Conservation (phyloP, 2,888 invertebrate genomes). For the Cordilura impudica region DNA sequence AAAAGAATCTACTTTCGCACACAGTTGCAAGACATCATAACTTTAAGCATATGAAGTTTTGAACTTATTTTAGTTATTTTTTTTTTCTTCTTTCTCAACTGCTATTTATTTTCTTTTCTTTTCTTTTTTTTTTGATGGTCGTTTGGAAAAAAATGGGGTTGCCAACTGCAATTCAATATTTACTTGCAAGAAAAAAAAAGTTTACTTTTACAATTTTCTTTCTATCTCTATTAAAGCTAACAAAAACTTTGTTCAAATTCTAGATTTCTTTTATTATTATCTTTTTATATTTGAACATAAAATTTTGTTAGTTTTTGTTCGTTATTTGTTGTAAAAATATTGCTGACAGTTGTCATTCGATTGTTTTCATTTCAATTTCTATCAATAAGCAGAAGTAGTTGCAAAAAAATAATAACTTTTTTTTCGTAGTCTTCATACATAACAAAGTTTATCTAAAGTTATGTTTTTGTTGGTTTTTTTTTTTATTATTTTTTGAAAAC, state of each 20-base stretch:
- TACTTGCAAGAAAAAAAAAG: conserved; percentile 30
- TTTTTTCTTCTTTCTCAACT: neutral
- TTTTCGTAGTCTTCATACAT: neutral
- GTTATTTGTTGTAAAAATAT: conserved; percentile 31
- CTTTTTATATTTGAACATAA: neutral
- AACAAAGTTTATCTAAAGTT: conserved; percentile 39
- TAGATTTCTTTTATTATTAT: conserved; percentile 23
- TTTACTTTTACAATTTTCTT: neutral
- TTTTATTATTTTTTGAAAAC: neutral
- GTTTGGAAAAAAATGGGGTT: conserved; percentile 31
- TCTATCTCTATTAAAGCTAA: conserved; percentile 3
- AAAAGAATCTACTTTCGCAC: too few relatives aligned
- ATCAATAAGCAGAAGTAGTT: conserved; percentile 55
- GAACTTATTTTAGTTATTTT: conserved; percentile 8
- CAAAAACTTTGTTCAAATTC: conserved; percentile 31
- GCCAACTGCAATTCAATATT: conserved; percentile 59
- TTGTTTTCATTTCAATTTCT: conserved; percentile 64
- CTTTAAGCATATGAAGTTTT: conserved; percentile 46
- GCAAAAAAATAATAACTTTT: conserved; percentile 10
- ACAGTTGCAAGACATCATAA: conserved; percentile 34
- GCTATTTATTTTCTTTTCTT: neutral
- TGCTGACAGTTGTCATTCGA: conserved; percentile 63
- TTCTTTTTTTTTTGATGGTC: neutral
- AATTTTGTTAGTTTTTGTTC: neutral
- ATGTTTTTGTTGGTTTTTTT: conserved; percentile 3